These are phyloP conservation scores for Drosophila affinis DNA, from an alignment of 2,888 invertebrate species.

Conservation along the genomic window DNA sequence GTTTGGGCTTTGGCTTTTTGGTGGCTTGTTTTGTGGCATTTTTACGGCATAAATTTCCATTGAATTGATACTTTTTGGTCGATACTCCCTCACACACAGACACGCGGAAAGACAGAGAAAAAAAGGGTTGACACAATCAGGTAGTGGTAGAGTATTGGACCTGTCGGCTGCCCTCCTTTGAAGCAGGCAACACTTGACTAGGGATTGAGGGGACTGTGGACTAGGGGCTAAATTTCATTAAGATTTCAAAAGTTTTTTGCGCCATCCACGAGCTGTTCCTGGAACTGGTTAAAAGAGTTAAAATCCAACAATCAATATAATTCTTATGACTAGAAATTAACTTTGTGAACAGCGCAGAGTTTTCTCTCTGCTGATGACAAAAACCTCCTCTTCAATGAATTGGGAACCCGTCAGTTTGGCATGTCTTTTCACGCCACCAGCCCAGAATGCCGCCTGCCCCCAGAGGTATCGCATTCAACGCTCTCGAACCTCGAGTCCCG, in stretches of 20 bases:
- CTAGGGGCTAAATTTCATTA: conserved; percentile 58
- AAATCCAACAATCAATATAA: conserved; percentile 21
- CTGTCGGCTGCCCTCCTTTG: conserved; percentile 67
- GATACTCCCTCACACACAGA: conserved; percentile 3
- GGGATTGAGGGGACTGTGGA: conserved; percentile 2
- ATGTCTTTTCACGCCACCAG: conserved; percentile 72
- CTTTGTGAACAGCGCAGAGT: not conserved
- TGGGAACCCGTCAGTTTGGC: conserved; percentile 62
- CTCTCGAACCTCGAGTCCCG: conserved; percentile 37
- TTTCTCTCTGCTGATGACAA: not conserved
- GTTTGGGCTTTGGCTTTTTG: conserved; percentile 43
- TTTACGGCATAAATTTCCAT: conserved; percentile 80
- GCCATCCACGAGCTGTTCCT: conserved; percentile 16
- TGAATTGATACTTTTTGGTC: conserved; percentile 65
- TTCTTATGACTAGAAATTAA: conserved; percentile 33
- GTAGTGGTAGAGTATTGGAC: conserved; percentile 71
- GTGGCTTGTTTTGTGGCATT: conserved; percentile 59
- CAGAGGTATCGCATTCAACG: conserved; percentile 81
- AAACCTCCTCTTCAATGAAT: conserved; percentile 41
- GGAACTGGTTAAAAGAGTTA: conserved; percentile 23
- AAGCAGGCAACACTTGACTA: conserved; percentile 71
- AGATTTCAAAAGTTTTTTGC: conserved; percentile 60
- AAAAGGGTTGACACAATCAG: conserved; percentile 76
- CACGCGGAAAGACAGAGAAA: conserved; percentile 11
- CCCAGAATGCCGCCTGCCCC: conserved; percentile 30